phyloP scores from a whole-genome alignment of 37 sponge, comb jelly and placozoan genomes.

The Beroe forskalii region DNA sequence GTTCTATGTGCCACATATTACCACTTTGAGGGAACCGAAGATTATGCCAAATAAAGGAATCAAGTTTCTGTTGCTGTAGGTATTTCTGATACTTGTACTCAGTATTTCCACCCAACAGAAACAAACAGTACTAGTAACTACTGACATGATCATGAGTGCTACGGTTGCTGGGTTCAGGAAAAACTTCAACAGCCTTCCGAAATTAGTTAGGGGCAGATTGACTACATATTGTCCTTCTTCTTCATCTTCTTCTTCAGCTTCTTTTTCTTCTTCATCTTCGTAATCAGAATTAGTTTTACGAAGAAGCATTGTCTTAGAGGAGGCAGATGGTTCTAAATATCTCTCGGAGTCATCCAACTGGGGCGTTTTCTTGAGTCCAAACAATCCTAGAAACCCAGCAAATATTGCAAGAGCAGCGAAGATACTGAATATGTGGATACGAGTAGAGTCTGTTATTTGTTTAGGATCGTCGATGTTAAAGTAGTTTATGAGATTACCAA shows the following conservation, averaged over 20 bases:
- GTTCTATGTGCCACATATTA: no score
- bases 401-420: no score
- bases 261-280: no score
- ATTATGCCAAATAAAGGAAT: constrained; percentile 7
- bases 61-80: constrained; percentile 20
- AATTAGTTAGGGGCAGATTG: no score
- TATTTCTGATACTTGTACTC: not conserved
- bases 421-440: constrained; percentile 3
- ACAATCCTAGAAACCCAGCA: not conserved
- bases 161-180: not conserved
- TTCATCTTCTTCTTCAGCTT: no score
- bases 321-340: no score
- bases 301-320: no score
- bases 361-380: not conserved
- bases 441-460: not conserved
- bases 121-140: not conserved
- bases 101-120: not conserved
- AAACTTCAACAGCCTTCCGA: not conserved
- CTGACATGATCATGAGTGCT: not conserved
- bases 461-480: no score
- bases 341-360: no score
- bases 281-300: no score
- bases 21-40: not conserved
- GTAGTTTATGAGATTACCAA: no score
- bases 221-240: not conserved